Evolutionary conservation across 2,797 vertebrate genomes (phyloP).

Genomic region (Scyliorhinus canicula): DNA sequence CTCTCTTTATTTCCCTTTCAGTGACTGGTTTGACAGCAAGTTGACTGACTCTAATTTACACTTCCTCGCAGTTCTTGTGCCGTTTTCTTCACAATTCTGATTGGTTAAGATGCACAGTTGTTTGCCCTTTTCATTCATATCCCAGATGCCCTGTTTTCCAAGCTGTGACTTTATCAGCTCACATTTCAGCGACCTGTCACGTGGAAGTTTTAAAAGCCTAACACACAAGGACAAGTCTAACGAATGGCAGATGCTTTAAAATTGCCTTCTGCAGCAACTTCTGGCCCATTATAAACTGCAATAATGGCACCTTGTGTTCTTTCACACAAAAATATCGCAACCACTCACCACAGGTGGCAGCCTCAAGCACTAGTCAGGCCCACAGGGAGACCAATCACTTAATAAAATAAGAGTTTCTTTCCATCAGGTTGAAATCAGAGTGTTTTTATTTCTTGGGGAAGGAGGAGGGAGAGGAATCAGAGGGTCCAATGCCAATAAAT

Average conservation of each 20-base stretch:
- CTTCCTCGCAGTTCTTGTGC: neutral
- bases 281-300: neutral
- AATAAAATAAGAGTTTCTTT: conserved; percentile 32
- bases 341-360: conserved; percentile 16
- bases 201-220: neutral
- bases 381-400: conserved; percentile 26
- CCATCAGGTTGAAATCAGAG: neutral
- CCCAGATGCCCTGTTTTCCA: neutral
- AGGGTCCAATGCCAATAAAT: neutral
- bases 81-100: neutral
- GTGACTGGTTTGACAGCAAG: neutral
- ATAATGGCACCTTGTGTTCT: conserved; percentile 1
- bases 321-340: conserved; percentile 23
- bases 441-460: conserved; percentile 22
- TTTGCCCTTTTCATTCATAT: neutral
- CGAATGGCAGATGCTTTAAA: neutral
- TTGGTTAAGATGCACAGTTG: neutral
- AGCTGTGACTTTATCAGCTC: neutral
- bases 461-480: neutral
- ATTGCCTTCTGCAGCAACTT: neutral
- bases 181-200: neutral
- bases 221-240: neutral
- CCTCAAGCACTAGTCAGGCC: neutral
- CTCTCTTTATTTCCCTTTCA: neutral
- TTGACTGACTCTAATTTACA: neutral